Percentiles rank a stretch among this genome's conserved stretches.
Conservation (phyloP, 2,888 invertebrate species). For the Onthophagus sagittarius region DNA sequence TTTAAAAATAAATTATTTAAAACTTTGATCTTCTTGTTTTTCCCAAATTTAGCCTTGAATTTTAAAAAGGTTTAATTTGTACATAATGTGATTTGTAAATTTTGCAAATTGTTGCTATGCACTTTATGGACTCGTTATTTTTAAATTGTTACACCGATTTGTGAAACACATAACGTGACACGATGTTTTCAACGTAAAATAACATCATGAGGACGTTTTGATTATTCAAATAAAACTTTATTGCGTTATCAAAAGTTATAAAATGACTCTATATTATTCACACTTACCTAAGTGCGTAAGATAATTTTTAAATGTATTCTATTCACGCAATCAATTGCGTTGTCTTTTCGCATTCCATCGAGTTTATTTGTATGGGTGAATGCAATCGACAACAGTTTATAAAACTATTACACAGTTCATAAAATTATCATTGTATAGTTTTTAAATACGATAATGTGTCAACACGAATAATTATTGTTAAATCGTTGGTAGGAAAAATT, state of each 20-base stretch:
- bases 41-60: too few species aligned
- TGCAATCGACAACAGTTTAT: background rate
- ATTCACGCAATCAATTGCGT: background rate
- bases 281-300: background rate
- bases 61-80: too few species aligned
- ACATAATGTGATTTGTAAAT: too few species aligned
- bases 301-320: background rate
- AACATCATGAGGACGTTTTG: too few species aligned
- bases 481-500: background rate
- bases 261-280: background rate
- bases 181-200: too few species aligned
- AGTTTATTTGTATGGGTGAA: background rate
- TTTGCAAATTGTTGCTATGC: too few species aligned
- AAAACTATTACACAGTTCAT: background rate
- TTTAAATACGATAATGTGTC: background rate
- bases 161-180: too few species aligned
- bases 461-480: background rate
- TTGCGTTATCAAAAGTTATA: background rate
- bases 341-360: background rate
- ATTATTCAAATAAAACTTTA: too few species aligned
- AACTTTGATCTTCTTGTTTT: too few species aligned
- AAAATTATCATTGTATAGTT: background rate
- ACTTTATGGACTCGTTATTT: too few species aligned
- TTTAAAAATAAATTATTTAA: background rate
- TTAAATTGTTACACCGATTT: too few species aligned